phyloP scores from a whole-genome alignment of 2,797 vertebrate species.

The Caiman crocodilus region DNA sequence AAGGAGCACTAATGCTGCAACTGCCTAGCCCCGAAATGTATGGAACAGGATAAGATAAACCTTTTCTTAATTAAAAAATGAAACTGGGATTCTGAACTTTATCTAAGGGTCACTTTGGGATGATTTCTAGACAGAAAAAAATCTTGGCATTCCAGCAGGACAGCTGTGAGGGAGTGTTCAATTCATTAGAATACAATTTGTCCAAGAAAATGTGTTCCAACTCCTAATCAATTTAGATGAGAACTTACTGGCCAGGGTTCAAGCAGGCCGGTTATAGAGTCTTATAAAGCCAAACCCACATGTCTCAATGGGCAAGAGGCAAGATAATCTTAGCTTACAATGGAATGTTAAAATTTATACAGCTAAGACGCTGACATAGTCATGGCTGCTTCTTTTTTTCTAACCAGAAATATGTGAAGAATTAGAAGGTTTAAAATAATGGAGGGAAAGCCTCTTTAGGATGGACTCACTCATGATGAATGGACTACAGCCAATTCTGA shows the following conservation, averaged over 20 bases:
- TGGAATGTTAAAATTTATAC: constrained; percentile 83
- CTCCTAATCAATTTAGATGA: constrained; percentile 86
- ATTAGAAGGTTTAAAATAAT: constrained; percentile 27
- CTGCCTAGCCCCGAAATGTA: constrained; percentile 66
- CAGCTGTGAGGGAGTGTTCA: constrained; percentile 85
- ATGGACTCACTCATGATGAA: constrained; percentile 31
- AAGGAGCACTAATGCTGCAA: constrained; percentile 47
- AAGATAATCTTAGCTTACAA: constrained; percentile 83
- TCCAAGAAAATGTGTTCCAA: constrained; percentile 84
- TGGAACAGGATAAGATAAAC: constrained; percentile 73
- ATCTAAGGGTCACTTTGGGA: constrained; percentile 84
- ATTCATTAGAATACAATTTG: constrained; percentile 83
- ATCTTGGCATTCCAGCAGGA: constrained; percentile 79
- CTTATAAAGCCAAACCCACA: constrained; percentile 80
- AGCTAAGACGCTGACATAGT: constrained; percentile 74
- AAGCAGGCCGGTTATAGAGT: constrained; percentile 81
- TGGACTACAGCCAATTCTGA: constrained; percentile 43
- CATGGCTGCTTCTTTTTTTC: neutral
- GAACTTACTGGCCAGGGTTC: constrained; percentile 83
- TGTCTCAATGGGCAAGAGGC: constrained; percentile 76
- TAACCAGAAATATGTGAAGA: constrained; percentile 59
- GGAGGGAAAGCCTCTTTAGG: constrained; percentile 52
- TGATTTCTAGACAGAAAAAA: constrained; percentile 80
- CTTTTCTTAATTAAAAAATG: constrained; percentile 75
- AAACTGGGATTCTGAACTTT: constrained; percentile 78